A percentile compares a stretch with the other conserved stretches of the same genome.
phyloP scores from a whole-genome alignment of 2,797 vertebrate genomes.

The Salarias fasciatus region DNA sequence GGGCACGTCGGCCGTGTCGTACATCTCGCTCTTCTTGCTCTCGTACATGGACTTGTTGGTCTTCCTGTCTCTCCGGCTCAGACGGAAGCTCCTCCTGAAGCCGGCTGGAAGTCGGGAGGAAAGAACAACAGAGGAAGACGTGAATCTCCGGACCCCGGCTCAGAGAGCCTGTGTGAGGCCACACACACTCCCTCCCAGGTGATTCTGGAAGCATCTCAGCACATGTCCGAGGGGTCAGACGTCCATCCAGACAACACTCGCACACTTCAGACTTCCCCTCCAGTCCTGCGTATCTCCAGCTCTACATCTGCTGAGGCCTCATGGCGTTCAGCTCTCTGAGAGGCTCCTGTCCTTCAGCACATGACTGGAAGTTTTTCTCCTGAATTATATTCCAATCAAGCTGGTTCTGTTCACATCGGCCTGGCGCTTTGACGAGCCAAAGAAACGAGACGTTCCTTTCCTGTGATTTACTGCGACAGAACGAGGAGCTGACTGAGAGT shows the following conservation, averaged over 20 bases:
- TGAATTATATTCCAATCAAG: constrained; percentile 25
- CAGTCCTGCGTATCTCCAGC: no score
- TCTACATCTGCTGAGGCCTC: no score
- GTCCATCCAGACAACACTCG: constrained; percentile 29
- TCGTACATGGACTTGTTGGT: constrained; percentile 99
- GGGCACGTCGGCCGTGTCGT: constrained; percentile 94
- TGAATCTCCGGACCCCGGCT: constrained; percentile 26
- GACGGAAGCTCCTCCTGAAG: constrained; percentile 96
- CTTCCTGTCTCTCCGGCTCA: constrained; percentile 95
- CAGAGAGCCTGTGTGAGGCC: no score
- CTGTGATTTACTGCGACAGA: constrained; percentile 22
- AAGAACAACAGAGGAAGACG: constrained; percentile 19
- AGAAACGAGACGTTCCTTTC: constrained; percentile 12
- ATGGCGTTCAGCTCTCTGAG: no score
- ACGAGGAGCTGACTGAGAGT: constrained; percentile 32
- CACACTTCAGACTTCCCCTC: constrained; percentile 37
- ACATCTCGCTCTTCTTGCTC: constrained; percentile 94
- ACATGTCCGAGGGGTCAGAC: constrained; percentile 51
- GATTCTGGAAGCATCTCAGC: constrained; percentile 54
- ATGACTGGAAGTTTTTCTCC: constrained; percentile 12
- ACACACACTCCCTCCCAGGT: no score
- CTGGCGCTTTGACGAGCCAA: not conserved
- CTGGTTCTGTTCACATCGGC: not conserved
- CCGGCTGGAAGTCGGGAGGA: constrained; percentile 80
- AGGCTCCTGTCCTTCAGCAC: constrained; percentile 8